Evolutionary conservation across 1,140 invertebrate genomes (phyloP), one percentile per base, ranked within the genome.

Genomic region (Drosophila serrata): DNA sequence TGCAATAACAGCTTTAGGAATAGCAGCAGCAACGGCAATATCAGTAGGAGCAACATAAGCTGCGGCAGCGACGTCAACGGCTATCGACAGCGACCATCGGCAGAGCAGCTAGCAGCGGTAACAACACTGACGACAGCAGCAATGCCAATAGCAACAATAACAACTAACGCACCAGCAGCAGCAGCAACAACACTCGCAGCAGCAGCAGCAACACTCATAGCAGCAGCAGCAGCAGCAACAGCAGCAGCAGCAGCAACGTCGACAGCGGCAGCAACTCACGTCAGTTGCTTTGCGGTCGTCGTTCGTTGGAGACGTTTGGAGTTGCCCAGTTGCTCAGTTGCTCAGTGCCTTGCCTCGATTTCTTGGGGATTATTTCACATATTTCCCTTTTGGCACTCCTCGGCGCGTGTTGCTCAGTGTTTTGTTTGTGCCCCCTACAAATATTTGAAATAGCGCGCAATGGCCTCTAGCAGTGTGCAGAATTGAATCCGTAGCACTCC

Each of bases 241-340:
- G 39, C 6, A 29, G 7, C 53, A 45, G 33, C 56, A 45, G 27
- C 51, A 70, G 64, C 68, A 72, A 58, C 37, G 46, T 39, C 43
- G 43, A 59, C 65, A n/a, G 29, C 65, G 19, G 53, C 78, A 68
- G 68, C 65, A 58, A 49, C 68, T 57, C 68, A 70, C 53, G 45
- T 59, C 65, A 88, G 85, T 88, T 88, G 77, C 61, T 75, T 80
- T 62, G 64, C 73, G 75, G 61, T 90, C 74, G 80, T 90, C 79
- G 63, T 53, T 63, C 45, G 73, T 27, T 72, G 62, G 70, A 49
- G 61, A 61, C 59, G 76, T 53, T 64, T 77, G 55, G 39, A 46
- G 61, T 55, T 78, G 62, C 56, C 31, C 33, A 27, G 43, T 24
- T 24, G 24, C n/a, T 37, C 0, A 43, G 57, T 53, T 69, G 37